Percentiles rank a stretch among this genome's conserved stretches.
Evolutionary conservation across 2,113 vertebrate species (phyloP).

Genomic region (Corapipo altera): DNA sequence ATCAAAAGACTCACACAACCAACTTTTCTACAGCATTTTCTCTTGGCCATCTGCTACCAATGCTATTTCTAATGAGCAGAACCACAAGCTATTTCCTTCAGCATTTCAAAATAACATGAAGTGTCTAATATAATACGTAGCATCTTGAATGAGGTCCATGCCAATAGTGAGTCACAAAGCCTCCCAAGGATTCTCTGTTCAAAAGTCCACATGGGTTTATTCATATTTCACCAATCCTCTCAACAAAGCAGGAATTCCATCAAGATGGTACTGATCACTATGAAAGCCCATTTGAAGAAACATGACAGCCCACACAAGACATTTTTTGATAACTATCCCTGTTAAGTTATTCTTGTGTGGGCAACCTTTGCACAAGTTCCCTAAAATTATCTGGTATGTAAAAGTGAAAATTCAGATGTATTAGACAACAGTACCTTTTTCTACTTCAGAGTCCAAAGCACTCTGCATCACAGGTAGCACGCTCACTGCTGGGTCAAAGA

Average conservation of each 20-base stretch:
- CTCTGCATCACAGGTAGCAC: background rate
- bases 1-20: background rate
- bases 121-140: background rate
- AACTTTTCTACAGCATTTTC: background rate
- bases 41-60: constrained; percentile 7
- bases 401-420: background rate
- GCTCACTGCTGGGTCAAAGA: background rate
- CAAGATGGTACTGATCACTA: background rate
- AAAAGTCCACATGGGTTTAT: background rate
- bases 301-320: background rate
- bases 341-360: background rate
- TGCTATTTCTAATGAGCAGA: constrained; percentile 6
- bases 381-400: background rate
- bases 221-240: background rate
- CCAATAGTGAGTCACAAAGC: background rate
- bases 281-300: background rate
- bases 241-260: background rate
- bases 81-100: constrained; percentile 1
- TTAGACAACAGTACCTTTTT: background rate
- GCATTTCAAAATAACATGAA: constrained; percentile 18
- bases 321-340: background rate
- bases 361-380: background rate
- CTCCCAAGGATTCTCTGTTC: background rate
- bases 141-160: background rate
- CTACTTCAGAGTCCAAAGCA: background rate